Conservation (phyloP, 1,140 invertebrate genomes). For the Orchesella cincta region DNA sequence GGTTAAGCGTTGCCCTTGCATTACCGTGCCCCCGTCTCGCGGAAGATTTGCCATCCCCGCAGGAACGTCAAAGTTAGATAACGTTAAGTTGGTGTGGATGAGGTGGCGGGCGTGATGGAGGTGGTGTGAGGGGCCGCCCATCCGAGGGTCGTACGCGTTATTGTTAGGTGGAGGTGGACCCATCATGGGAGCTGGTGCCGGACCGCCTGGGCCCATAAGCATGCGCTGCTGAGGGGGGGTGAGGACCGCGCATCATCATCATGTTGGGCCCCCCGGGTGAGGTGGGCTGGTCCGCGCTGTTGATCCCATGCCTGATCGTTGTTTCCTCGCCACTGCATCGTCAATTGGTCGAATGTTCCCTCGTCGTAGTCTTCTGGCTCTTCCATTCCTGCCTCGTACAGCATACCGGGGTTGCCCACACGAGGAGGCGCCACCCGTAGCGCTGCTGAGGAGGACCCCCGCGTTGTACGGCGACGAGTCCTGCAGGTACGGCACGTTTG, state of each 20-base stretch:
- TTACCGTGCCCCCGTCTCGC: too few relatives aligned
- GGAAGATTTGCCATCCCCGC: too few relatives aligned
- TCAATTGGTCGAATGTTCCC: constrained; percentile 48
- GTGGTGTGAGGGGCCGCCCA: neutral
- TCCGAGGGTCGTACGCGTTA: neutral
- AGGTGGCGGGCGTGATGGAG: neutral
- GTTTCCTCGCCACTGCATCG: constrained; percentile 35
- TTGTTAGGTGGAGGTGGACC: constrained; percentile 2
- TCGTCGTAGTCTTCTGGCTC: constrained; percentile 46
- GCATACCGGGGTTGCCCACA: constrained; percentile 15
- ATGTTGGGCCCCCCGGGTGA: neutral
- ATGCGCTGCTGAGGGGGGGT: too few relatives aligned
- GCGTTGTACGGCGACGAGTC: constrained; percentile 12
- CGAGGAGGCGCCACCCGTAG: neutral
- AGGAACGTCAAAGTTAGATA: too few relatives aligned
- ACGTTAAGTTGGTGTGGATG: constrained; percentile 16
- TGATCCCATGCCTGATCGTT: constrained; percentile 13
- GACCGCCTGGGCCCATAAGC: neutral
- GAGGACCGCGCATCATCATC: neutral
- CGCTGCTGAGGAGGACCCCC: neutral
- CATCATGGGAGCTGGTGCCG: neutral
- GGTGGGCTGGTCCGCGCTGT: neutral
- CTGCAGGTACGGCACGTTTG: neutral
- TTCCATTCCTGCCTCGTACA: constrained; percentile 10
- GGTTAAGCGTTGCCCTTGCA: too few relatives aligned